A percentile compares a stretch with the other conserved stretches of the same genome.
These are phyloP conservation scores for Mastacembelus armatus DNA, from an alignment of 2,797 vertebrate species.

Conservation along the genomic window DNA sequence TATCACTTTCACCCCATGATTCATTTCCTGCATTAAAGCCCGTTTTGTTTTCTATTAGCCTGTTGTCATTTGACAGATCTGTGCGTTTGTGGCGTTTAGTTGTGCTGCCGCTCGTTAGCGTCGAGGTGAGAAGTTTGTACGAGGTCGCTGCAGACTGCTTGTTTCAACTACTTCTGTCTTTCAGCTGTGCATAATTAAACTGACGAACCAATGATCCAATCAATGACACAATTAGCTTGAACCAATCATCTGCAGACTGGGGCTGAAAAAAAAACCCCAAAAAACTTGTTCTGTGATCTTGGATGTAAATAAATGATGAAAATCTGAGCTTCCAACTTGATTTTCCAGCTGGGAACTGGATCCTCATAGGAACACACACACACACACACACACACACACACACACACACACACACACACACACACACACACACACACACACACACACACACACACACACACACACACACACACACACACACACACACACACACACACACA, in stretches of 20 bases:
- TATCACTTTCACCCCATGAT: conserved; percentile 7
- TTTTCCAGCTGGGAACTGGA: conserved; percentile 57
- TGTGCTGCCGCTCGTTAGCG: conserved; percentile 31
- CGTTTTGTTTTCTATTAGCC: neutral
- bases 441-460: neutral
- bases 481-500: too few relatives aligned
- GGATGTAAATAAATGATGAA: conserved; percentile 69
- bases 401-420: neutral
- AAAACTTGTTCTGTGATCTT: conserved; percentile 57
- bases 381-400: neutral
- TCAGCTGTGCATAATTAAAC: neutral
- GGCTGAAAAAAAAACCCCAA: too few relatives aligned
- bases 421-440: neutral
- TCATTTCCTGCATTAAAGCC: conserved; percentile 28
- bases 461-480: too few relatives aligned
- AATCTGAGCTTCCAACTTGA: conserved; percentile 61
- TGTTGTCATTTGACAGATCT: neutral
- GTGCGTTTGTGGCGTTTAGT: too few relatives aligned
- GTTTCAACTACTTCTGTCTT: conserved; percentile 7
- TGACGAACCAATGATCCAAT: conserved; percentile 50
- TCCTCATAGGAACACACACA: conserved; percentile 7
- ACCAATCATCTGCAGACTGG: conserved; percentile 49
- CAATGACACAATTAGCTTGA: conserved; percentile 38
- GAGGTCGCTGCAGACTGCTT: neutral
- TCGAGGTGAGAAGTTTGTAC: conserved; percentile 13